Evolutionary conservation across 2,888 invertebrate genomes (phyloP).

Genomic region (Cyaniris semiargus): DNA sequence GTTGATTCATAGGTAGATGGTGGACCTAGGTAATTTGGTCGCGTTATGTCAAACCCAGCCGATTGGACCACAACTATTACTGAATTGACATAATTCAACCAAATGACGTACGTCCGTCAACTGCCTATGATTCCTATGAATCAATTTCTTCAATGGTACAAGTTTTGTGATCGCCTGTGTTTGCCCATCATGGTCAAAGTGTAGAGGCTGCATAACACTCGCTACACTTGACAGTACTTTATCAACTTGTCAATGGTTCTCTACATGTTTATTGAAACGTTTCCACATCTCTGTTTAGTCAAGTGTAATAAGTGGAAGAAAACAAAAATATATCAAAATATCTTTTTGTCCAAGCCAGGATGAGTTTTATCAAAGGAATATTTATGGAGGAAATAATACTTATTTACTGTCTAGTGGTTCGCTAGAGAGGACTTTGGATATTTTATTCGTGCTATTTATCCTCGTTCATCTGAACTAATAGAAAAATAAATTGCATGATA

Average conservation of each 20-base stretch:
- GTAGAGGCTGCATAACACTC: neutral
- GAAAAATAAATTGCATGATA: constrained; percentile 28
- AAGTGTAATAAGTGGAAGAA: neutral
- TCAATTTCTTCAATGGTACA: no score
- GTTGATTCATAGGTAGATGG: no score
- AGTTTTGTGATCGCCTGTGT: no score
- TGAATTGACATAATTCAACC: no score
- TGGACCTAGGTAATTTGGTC: no score
- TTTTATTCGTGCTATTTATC: constrained; percentile 24
- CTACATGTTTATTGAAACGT: neutral
- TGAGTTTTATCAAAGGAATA: constrained; percentile 20
- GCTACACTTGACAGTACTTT: neutral
- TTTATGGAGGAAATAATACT: constrained; percentile 23
- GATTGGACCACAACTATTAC: no score
- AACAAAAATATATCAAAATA: constrained; percentile 17
- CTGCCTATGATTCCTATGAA: no score
- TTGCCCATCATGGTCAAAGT: no score
- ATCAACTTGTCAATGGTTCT: neutral
- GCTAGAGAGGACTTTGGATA: constrained; percentile 27
- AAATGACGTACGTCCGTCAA: no score
- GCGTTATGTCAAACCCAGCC: no score
- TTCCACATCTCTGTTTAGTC: neutral
- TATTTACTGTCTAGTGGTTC: constrained; percentile 20
- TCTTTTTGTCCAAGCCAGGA: neutral
- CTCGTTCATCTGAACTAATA: constrained; percentile 26